Evolutionary conservation across 1,140 invertebrate genomes (phyloP).

Genomic region (Drosophila nasuta): DNA sequence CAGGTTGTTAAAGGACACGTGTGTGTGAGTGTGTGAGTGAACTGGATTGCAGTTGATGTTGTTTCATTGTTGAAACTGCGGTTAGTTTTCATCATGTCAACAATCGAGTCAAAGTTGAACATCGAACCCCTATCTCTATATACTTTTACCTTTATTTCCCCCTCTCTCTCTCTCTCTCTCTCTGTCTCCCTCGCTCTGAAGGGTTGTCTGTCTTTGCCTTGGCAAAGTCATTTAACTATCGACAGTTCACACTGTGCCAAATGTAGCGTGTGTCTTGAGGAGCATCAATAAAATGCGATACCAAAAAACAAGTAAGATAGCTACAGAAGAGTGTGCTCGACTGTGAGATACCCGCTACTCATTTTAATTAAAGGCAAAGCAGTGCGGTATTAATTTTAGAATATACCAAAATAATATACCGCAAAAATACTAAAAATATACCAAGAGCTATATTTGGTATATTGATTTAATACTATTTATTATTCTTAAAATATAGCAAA

Average conservation of each 20-base stretch:
- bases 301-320: not conserved
- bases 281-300: conserved; percentile 48
- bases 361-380: too few relatives aligned
- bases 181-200: not conserved
- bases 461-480: too few relatives aligned
- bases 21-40: conserved; percentile 8
- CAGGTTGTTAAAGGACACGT: conserved; percentile 46
- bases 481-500: too few relatives aligned
- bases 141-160: not conserved
- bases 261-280: conserved; percentile 61
- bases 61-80: conserved; percentile 66
- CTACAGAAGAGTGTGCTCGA: too few relatives aligned
- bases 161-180: conserved; percentile 1
- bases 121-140: conserved; percentile 14
- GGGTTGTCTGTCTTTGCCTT: too few relatives aligned
- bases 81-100: conserved; percentile 78
- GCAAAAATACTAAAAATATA: too few relatives aligned
- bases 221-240: conserved; percentile 73
- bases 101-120: conserved; percentile 46
- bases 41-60: conserved; percentile 40
- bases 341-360: too few relatives aligned
- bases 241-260: conserved; percentile 71
- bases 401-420: too few relatives aligned
- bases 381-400: too few relatives aligned
- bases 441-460: too few relatives aligned